phyloP scores from a whole-genome alignment of 2,888 invertebrate species.

The Carpatolechia fugitivella region DNA sequence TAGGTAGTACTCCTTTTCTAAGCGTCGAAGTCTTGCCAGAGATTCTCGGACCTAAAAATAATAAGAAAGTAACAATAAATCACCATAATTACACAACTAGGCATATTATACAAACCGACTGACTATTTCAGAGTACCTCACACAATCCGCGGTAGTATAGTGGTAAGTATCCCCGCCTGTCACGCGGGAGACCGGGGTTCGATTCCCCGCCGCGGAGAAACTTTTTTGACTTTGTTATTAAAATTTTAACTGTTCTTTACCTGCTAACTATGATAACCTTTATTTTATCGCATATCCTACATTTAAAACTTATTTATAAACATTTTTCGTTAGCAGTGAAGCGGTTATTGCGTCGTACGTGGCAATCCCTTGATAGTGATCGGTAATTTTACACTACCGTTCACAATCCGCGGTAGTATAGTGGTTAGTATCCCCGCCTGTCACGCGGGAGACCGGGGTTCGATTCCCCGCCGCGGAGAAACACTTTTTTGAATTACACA shows the following conservation, averaged over 20 bases:
- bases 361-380: no score
- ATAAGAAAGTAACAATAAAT: not conserved
- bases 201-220: conserved; percentile 76
- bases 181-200: conserved; percentile 81
- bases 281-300: no score
- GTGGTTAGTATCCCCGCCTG: conserved; percentile 80
- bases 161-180: conserved; percentile 80
- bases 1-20: conserved; percentile 94
- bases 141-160: conserved; percentile 75
- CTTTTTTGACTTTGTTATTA: conserved; percentile 7
- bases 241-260: no score
- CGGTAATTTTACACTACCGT: no score
- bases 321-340: no score
- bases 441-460: conserved; percentile 81
- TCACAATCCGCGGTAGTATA: conserved; percentile 73
- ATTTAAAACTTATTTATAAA: no score
- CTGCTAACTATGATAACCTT: no score
- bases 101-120: not conserved
- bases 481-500: no score
- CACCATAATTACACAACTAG: not conserved
- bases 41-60: conserved; percentile 79
- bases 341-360: no score
- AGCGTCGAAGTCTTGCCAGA: conserved; percentile 88
- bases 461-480: conserved; percentile 77
- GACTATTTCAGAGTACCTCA: conserved; percentile 1